Evolutionary conservation across 23 tunicate genomes (phyloP), one percentile per base, ranked within the genome.

Genomic region (Corella eumyota): DNA sequence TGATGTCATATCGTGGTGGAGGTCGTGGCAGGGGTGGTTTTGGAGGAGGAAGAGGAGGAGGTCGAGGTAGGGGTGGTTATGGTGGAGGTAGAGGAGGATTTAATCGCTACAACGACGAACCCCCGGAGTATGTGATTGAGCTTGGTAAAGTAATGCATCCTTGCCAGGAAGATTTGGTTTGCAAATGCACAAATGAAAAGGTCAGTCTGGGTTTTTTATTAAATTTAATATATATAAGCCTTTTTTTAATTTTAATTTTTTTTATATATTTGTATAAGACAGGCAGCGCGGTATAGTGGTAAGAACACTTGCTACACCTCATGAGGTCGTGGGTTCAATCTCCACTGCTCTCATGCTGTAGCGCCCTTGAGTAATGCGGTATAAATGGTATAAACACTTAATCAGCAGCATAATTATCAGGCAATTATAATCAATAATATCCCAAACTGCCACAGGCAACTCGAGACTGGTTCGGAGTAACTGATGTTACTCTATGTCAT

Each of bases 151-250:
- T 72, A 0, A 71, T 78, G 76, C 99, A 92, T 56, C 48, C 82
- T 30, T 92, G 99, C 47, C 99, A 92, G 50, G 93, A 92, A 58
- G 99, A 92, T 53, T 65, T 92, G 19, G 99, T 92, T n/a, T 87
- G 86, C 47, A 70, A 69, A 49, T 81, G 92, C 57, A 91, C 98
- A 0, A 91, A 91, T 37, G 87, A 72, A 64, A 91, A 91, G 62
- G 85, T 78, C 17, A 24, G 71, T 56, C 1, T 25, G n/a, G n/a
- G 32, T 25, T 53, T 7, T 9, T 53, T 53, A n/a, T 53, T 53
- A 11, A 11, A 9, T 53, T 11, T 53, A 53, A n/a, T 59, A 59
- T 15, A 15, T 25, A 6, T 29, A 59, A 7, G 46, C 9, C 46
- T 9, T 13, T 27, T 11, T 59, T 28, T 7, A 25, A 15, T 9